Evolutionary conservation across 2,113 vertebrate species (phyloP).

Genomic region (Myxocyprinus asiaticus): DNA sequence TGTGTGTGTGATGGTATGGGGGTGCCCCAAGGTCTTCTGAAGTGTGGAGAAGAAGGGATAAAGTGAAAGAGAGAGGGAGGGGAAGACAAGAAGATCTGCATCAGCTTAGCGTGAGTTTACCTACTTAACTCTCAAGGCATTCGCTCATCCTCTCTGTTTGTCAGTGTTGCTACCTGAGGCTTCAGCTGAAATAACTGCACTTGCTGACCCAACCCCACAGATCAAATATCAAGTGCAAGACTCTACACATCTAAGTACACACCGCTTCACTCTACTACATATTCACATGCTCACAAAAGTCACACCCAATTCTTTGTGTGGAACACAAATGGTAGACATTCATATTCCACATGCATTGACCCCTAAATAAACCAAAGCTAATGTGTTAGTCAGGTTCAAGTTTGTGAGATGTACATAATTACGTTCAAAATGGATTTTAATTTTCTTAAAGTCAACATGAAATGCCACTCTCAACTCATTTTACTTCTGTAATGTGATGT

Average conservation of each 20-base stretch:
- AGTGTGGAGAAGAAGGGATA: conserved; percentile 59
- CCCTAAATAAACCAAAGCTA: too few species aligned
- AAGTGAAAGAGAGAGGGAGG: conserved; percentile 47
- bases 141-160: conserved; percentile 29
- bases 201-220: conserved; percentile 38
- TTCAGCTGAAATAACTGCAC: conserved; percentile 34
- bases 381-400: too few species aligned
- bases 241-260: conserved; percentile 37
- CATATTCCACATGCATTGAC: too few species aligned
- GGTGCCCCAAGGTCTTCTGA: conserved; percentile 72
- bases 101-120: conserved; percentile 51
- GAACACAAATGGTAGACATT: too few species aligned
- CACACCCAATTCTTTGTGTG: not conserved
- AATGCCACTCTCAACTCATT: too few species aligned
- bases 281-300: not conserved
- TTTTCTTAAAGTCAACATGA: too few species aligned
- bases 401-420: too few species aligned
- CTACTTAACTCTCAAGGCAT: conserved; percentile 50
- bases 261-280: not conserved
- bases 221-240: conserved; percentile 42
- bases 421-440: too few species aligned
- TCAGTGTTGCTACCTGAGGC: conserved; percentile 33
- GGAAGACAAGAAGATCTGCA: conserved; percentile 37
- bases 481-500: too few species aligned
- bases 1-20: conserved; percentile 35